Evolutionary conservation across 2,797 vertebrate genomes (phyloP).

Genomic region (Gambusia yucatana): DNA sequence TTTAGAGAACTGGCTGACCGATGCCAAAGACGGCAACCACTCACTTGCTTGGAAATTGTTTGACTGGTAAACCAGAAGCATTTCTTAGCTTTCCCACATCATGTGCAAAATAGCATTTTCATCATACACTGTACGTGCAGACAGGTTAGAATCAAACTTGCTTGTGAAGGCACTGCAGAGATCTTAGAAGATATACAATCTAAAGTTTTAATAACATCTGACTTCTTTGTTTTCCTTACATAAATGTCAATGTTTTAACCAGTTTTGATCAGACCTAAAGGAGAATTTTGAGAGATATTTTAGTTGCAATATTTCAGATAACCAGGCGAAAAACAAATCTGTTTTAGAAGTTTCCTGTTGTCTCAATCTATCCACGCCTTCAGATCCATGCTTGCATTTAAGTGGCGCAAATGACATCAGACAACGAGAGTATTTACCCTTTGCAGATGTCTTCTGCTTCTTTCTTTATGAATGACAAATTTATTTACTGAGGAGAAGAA

Average conservation of each 20-base stretch:
- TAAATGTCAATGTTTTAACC: not conserved
- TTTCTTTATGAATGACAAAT: not conserved
- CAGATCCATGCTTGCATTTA: conserved; percentile 13
- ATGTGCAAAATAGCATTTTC: not conserved
- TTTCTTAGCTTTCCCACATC: not conserved
- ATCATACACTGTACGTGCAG: not conserved
- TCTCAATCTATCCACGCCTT: conserved; percentile 22
- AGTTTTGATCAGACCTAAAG: not conserved
- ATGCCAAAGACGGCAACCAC: conserved; percentile 10
- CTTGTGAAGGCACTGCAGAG: not conserved
- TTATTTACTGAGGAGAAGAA: not conserved
- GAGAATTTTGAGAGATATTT: not conserved
- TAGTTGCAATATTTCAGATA: not conserved
- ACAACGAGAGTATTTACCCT: conserved; percentile 1
- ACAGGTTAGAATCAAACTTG: conserved; percentile 1
- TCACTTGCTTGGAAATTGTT: conserved; percentile 5
- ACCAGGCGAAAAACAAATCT: not conserved
- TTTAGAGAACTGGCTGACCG: conserved; percentile 3
- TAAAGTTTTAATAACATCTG: not conserved
- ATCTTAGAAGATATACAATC: not conserved
- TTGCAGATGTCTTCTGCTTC: not conserved
- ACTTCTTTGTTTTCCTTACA: not conserved
- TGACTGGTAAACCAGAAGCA: not conserved
- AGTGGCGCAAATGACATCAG: conserved; percentile 17
- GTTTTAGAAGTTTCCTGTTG: not conserved